These are phyloP conservation scores for Dromaius novaehollandiae DNA, from an alignment of 2,113 vertebrate species.

Conservation along the genomic window DNA sequence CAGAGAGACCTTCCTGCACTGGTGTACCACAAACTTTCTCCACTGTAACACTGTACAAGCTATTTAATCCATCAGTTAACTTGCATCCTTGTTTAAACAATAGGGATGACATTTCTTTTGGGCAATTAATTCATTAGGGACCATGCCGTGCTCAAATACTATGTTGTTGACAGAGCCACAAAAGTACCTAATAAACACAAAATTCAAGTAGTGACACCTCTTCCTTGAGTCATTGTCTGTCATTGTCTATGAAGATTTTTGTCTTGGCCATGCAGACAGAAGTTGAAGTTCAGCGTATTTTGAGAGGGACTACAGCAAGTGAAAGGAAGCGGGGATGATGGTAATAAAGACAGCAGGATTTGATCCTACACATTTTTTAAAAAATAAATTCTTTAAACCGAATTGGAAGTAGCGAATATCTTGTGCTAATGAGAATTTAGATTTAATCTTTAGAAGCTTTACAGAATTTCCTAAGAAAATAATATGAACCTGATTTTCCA, in stretches of 20 bases:
- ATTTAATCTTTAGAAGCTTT: not conserved
- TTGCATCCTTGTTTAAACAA: too few species aligned
- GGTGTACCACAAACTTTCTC: too few species aligned
- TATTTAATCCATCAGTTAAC: too few species aligned
- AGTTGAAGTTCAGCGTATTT: constrained; percentile 25
- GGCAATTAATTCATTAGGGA: too few species aligned
- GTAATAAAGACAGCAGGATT: not conserved
- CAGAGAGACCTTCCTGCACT: too few species aligned
- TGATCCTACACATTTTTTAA: not conserved
- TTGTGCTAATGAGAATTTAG: not conserved
- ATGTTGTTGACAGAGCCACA: too few species aligned
- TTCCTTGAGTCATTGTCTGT: not conserved
- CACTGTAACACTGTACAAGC: too few species aligned
- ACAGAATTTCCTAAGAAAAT: not conserved
- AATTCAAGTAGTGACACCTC: too few species aligned
- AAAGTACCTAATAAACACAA: too few species aligned
- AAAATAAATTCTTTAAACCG: not conserved
- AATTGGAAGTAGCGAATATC: not conserved
- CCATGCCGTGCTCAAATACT: too few species aligned
- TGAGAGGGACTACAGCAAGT: constrained; percentile 17
- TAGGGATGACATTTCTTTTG: too few species aligned
- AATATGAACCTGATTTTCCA: not conserved
- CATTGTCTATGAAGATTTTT: constrained; percentile 15
- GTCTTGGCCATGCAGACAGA: constrained; percentile 13
- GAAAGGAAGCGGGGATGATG: not conserved